A percentile compares a stretch with the other conserved stretches of the same genome.
These are phyloP conservation scores for Lepeophtheirus nordmannii DNA, from an alignment of 2,888 invertebrate species.

Conservation along the genomic window DNA sequence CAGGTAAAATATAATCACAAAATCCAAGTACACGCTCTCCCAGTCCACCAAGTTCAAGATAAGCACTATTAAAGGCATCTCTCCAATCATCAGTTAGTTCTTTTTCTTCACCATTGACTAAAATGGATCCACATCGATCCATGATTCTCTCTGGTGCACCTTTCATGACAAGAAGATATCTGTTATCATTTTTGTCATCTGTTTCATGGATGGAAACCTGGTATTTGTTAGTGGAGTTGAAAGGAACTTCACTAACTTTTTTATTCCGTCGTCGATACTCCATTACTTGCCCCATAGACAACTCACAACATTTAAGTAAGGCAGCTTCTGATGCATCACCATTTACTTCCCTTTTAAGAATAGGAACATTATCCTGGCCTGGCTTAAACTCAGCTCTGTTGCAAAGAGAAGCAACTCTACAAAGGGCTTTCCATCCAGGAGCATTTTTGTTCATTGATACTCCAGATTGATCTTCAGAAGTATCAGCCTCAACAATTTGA, in stretches of 20 bases:
- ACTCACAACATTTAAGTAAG: constrained; percentile 78
- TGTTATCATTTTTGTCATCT: constrained; percentile 32
- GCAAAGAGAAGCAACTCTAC: constrained; percentile 86
- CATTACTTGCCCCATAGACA: constrained; percentile 71
- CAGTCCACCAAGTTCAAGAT: constrained; percentile 43
- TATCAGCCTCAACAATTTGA: constrained; percentile 46
- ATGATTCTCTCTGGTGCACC: constrained; percentile 40
- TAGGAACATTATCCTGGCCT: constrained; percentile 77
- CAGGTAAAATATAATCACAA: constrained; percentile 35
- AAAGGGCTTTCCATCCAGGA: constrained; percentile 68
- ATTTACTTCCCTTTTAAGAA: constrained; percentile 78
- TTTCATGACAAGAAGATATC: constrained; percentile 26
- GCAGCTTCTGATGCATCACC: constrained; percentile 92
- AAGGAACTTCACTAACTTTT: constrained; percentile 79
- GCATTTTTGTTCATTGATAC: constrained; percentile 19
- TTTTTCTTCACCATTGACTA: constrained; percentile 34
- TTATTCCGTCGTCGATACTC: constrained; percentile 66
- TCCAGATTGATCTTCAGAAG: constrained; percentile 43
- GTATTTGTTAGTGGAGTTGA: constrained; percentile 89
- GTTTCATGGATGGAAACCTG: constrained; percentile 39
- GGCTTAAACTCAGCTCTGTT: constrained; percentile 97
- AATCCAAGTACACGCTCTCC: constrained; percentile 38
- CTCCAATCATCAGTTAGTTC: constrained; percentile 32
- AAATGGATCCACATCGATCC: constrained; percentile 39
- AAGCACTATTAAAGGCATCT: constrained; percentile 34